Evolutionary conservation across 2,113 vertebrate species (phyloP), one percentile per base, ranked within the genome.

Genomic region (Maccullochella peelii): DNA sequence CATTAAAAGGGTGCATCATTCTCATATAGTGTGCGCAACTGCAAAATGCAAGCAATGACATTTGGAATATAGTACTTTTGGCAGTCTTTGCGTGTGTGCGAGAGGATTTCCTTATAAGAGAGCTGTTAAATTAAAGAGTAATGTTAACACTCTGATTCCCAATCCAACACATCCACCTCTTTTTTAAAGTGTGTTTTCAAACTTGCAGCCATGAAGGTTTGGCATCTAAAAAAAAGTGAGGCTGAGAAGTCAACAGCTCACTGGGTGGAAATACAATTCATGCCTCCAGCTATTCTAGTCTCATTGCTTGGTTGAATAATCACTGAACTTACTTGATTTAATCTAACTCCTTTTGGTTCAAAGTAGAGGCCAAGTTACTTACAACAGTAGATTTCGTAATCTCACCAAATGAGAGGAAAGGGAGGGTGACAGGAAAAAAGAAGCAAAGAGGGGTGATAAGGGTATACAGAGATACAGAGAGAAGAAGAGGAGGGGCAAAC

Each of bases 241-340:
- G 71, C 72, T 40, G 70, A 68, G 68, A 78, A 77, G 83, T 88
- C 86, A 78, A 80, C 73, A 69, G 58, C 79, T 85, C 77, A 73
- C 77, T 71, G 73, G 85, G 65, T 63, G 73, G 55, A 87, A 88
- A 88, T 52, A 79, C 65, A 23, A 84, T 73, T 73, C 82, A 70
- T 57, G 85, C 86, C 83, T 84, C 36, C 47, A 61, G 82, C 84
- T 63, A 49, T 73, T 77, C 66, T 71, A n/a, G 57, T 73, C 2
- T 33, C 1, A 2, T 55, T 21, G 65, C 5, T 40, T 44, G 59
- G 55, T 70, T 47, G n/a, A 57, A 81, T 61, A 1, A 75, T 67
- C 74, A 21, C 63, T 23, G 30, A 61, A 55, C 40, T 16, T 59
- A 3, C 68, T 40, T 1, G 7, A 74, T 67, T 25, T 12, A 33